A percentile compares a stretch with the other conserved stretches of the same genome.
Evolutionary conservation across 1,140 invertebrate species (phyloP).

Genomic region (Meloidogyne floridensis): DNA sequence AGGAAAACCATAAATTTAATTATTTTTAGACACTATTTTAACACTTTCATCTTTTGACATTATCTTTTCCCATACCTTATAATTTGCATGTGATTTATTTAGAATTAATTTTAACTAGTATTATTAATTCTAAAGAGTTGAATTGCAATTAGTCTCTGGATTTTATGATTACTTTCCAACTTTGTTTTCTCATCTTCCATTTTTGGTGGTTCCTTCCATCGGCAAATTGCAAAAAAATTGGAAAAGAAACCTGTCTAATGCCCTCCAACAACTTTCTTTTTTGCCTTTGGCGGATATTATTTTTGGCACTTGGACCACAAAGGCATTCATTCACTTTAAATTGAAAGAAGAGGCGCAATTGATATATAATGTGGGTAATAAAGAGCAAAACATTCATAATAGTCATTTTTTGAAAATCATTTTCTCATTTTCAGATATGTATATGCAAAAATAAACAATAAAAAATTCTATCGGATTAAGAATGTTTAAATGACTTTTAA

Average conservation of each 20-base stretch:
- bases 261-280: background rate
- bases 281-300: slow-evolving; percentile 5
- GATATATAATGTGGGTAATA: background rate
- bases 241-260: background rate
- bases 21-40: background rate
- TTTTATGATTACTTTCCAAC: background rate
- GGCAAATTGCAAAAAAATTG: background rate
- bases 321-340: slow-evolving; percentile 2
- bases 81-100: background rate
- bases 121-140: no score
- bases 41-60: background rate
- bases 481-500: no score
- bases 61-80: background rate
- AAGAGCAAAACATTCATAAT: background rate
- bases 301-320: slow-evolving; percentile 3
- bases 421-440: background rate
- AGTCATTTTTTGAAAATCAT: background rate
- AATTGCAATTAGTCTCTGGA: background rate
- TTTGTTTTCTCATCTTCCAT: background rate
- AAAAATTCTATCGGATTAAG: no score
- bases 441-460: no score
- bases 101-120: no score
- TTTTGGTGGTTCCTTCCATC: background rate
- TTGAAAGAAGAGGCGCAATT: background rate
- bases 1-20: slow-evolving; percentile 5